Percentiles rank a stretch among this genome's conserved stretches.
These are phyloP conservation scores for Pithecia hirsuta DNA, from an alignment of 2,797 vertebrate species.

Conservation along the genomic window DNA sequence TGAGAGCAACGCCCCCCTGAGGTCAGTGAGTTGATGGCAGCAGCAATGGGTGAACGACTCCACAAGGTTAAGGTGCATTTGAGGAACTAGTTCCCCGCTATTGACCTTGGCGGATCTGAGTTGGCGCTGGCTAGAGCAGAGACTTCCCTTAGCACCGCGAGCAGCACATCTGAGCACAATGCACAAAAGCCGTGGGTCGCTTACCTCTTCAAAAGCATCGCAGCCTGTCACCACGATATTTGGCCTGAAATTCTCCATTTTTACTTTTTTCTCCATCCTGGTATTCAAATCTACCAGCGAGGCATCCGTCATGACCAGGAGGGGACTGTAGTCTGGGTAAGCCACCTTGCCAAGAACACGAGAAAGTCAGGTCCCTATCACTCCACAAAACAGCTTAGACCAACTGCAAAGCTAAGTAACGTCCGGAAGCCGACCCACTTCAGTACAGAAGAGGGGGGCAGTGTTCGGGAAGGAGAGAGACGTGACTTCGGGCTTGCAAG, in stretches of 20 bases:
- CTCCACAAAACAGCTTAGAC: accelerated
- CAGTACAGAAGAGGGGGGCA: accelerated
- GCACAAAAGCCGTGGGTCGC: not conserved
- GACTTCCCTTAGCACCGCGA: accelerated
- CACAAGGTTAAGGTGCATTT: not conserved
- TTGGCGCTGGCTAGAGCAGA: not conserved
- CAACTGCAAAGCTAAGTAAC: not conserved
- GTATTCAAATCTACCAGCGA: conserved; percentile 92
- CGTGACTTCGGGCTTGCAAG: accelerated
- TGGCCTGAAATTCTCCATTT: conserved; percentile 91
- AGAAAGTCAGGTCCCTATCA: accelerated
- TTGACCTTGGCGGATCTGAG: not conserved
- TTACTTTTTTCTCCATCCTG: conserved; percentile 88
- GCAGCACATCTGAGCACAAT: accelerated
- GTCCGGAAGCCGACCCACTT: not conserved
- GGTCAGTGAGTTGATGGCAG: not conserved
- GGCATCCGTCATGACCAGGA: conserved; percentile 93
- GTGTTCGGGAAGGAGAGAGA: accelerated
- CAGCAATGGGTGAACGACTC: not conserved
- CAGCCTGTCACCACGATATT: conserved; percentile 92
- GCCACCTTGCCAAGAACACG: conserved; percentile 84
- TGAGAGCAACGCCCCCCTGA: not conserved
- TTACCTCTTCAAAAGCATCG: conserved; percentile 92
- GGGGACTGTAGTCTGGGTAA: conserved; percentile 90
- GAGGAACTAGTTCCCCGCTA: not conserved